Base-by-base conservation (phyloP, 2,888 invertebrate genomes). In the Synergus gifuensis region DNA sequence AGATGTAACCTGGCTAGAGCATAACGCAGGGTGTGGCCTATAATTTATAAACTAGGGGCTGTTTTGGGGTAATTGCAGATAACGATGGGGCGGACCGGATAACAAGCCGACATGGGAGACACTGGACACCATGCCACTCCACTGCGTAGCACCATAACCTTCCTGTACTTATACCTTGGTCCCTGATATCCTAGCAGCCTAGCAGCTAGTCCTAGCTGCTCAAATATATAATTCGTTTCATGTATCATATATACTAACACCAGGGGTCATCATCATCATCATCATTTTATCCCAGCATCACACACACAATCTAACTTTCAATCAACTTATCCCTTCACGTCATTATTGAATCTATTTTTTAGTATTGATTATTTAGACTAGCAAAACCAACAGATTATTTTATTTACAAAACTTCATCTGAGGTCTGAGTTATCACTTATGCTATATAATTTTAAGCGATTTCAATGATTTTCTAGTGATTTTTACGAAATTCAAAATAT, bases 91-190 rank as follows among this genome's bases (percentile, higher is more conserved):
- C 90, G 90, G 89, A 90, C 84, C 90, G 90, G 91, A 91, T 92
- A 92, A 92, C 92, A 90, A 92, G 91, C 91, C 91, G 90, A 91
- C 91, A 90, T 90, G 91, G 91, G 92, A 91, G 91, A 90, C 89
- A 92, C 89, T 88, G 88, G 91, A 92, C 91, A 91, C 92, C 91
- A 83, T 87, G 86, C 85, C 63, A 80, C 81, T 76, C 76, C 78
- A 62, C 54, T 77, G 79, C 77, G 80, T 80, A 81, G 64, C 78
- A 79, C 81, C 81, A 81, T 83, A 79, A 80, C 78, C 78, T 80
- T 78, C 64, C 69, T 73, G 64, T 77, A 54, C 76, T 79, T 81
- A 36, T 36, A 80, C 64, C 54, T 76, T 67, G 54, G 64, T 46
- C 36, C 78, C 77, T 63, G 60, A 81, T 78, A 78, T 66, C 67